Percentiles rank a stretch among this genome's conserved stretches.
Evolutionary conservation across 2,113 vertebrate species (phyloP).

Genomic region (Catharus fuscescens): DNA sequence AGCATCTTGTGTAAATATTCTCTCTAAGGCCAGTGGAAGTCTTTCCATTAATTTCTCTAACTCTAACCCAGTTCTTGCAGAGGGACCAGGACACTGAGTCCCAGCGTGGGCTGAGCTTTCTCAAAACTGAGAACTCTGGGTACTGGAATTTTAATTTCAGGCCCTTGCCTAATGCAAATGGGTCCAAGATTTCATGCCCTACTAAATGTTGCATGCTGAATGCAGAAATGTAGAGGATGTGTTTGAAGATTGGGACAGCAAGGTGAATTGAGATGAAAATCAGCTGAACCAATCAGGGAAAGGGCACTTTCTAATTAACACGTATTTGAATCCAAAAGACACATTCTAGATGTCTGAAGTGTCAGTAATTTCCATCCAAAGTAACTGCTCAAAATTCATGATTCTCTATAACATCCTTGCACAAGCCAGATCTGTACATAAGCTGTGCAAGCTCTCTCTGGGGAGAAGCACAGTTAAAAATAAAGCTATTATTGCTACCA

Average conservation of each 20-base stretch:
- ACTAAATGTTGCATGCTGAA: neutral
- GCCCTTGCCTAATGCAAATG: neutral
- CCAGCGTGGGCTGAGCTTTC: neutral
- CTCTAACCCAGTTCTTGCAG: neutral
- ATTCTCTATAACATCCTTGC: neutral
- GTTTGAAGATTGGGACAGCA: neutral
- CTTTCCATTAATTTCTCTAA: neutral
- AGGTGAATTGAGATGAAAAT: slow-evolving; percentile 7
- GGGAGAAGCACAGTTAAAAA: slow-evolving; percentile 42
- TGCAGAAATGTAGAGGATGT: neutral
- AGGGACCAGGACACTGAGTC: neutral
- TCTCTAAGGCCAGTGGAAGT: neutral
- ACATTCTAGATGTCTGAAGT: neutral
- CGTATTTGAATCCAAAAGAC: neutral
- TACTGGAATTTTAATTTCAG: slow-evolving; percentile 24
- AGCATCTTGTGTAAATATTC: neutral
- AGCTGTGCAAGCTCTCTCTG: neutral
- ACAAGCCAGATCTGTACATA: neutral
- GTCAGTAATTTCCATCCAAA: slow-evolving; percentile 32
- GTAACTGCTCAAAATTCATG: slow-evolving; percentile 43
- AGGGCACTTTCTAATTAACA: slow-evolving; percentile 31
- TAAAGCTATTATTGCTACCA: slow-evolving; percentile 3
- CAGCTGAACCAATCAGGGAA: neutral
- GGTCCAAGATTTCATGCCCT: neutral
- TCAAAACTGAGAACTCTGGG: neutral